Evolutionary conservation across 2,113 vertebrate species (phyloP), one percentile per base, ranked within the genome.

Genomic region (Patagioenas fasciata): DNA sequence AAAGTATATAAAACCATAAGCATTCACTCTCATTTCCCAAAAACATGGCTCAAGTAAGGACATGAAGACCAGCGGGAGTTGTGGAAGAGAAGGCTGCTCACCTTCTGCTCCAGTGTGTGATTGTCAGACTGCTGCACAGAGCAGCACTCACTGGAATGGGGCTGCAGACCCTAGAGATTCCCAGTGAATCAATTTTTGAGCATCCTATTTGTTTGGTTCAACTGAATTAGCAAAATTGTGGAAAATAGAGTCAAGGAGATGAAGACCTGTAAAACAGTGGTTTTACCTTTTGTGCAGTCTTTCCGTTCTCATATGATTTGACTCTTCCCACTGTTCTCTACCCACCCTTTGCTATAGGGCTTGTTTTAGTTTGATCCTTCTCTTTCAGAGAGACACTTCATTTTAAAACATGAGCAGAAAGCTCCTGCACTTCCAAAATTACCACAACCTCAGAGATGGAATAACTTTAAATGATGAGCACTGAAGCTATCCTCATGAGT

Each of bases 401-500:
- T 69, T 86, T 78, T 77, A 66, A 86, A 72, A 83, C 20, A 57
- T 12, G 16, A 89, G 36, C 48, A 90, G 47, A 86, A 79, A 92
- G 26, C 57, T 64, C 31, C 56, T 54, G 18, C 4, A 1, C 48
- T 92, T 82, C 56, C 67, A 86, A 89, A 95, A 95, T 84, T 80
- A 60, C 67, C 48, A 24, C 44, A 38, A 88, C 65, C 54, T 88
- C 64, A 50, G 90, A 90, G 53, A 77, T 42, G 50, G 80, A 94
- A 88, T 88, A 83, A 80, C 53, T 93, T 91, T 86, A 94, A 93
- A 88, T 84, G 29, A 74, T 57, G 80, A 94, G 57, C 80, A 88
- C 72, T 95, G 65, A 88, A 95, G 44, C 65, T 91, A 92, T 67
- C 65, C 92, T 94, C 80, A 21, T 81, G 88, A 92, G 91, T 67